Evolutionary conservation across 2,888 invertebrate genomes (phyloP), one percentile per base, ranked within the genome.

Genomic region (Hecatera dysodea): DNA sequence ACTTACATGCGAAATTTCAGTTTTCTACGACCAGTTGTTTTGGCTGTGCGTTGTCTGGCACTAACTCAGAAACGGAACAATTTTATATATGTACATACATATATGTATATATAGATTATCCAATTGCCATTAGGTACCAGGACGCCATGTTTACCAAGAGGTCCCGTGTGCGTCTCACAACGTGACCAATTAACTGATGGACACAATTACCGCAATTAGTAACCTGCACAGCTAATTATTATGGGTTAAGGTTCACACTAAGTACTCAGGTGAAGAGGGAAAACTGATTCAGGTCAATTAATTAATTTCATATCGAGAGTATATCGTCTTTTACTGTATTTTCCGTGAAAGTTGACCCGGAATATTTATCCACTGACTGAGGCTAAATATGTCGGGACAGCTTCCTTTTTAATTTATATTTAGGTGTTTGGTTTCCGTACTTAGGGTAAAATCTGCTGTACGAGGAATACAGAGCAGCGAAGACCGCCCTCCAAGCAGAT

Each of bases 161-260:
- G 67, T 75, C 62, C 64, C 73, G 42, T 36, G 64, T 67, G 71
- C 42, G 67, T 82, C 77, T 80, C 60, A 68, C 79, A 78, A 83
- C 77, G 82, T 75, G 85, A 82, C 71, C 72, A 60, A 82, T 82
- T 75, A 84, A 74, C 72, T 74, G 74, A 78, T 68, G 64, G 62
- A 61, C 46, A 55, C 71, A 81, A 84, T 85, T 85, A 83, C 50
- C 55, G 56, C 73, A 81, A 84, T 79, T 79, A 84, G 63, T 61
- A 62, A 85, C 75, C 77, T 85, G 81, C 71, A 57, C 60, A 61
- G 52, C 63, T 69, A 67, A 71, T 80, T 72, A 72, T 55, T 62
- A 65, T 66, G 50, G 76, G 79, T 85, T 83, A 81, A 73, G 65
- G 83, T 73, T 83, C 75, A 67, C 33, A 61, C 12, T 9, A 50